These are phyloP conservation scores for Otolemur crassicaudatus DNA, from an alignment of 2,797 vertebrate genomes.

Conservation along the genomic window DNA sequence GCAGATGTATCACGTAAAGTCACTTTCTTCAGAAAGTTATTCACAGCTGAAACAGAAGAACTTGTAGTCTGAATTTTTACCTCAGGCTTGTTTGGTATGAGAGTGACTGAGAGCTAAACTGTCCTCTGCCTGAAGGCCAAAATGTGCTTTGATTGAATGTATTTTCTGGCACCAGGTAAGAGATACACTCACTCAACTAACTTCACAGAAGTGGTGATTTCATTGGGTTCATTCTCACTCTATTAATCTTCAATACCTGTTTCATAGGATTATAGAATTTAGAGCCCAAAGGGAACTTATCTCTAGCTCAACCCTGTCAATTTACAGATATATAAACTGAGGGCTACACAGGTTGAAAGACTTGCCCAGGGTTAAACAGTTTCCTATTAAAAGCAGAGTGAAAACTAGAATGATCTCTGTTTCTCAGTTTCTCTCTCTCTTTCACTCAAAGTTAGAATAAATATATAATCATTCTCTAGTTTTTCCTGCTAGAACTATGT, in stretches of 20 bases:
- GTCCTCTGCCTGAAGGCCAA: not conserved
- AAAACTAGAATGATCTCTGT: not conserved
- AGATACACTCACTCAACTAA: not conserved
- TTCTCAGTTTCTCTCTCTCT: not conserved
- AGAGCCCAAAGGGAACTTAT: not conserved
- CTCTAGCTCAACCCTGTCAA: not conserved
- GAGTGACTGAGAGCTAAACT: not conserved
- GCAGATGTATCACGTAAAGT: not conserved
- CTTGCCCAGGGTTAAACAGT: not conserved
- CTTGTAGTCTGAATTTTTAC: not conserved
- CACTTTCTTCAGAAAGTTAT: not conserved
- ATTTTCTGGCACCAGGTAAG: not conserved
- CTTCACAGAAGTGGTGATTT: not conserved
- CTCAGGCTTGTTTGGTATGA: not conserved
- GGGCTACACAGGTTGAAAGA: not conserved
- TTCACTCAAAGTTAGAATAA: not conserved
- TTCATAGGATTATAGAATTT: slow-evolving; percentile 22
- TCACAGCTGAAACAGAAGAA: not conserved
- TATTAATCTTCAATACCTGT: not conserved
- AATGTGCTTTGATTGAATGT: not conserved
- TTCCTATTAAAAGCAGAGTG: not conserved
- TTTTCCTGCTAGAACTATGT: not conserved
- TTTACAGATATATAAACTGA: not conserved
- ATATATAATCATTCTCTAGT: not conserved
- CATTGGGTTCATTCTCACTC: not conserved